Conservation (phyloP, 2,888 invertebrate species). For the Watsonalla binaria region DNA sequence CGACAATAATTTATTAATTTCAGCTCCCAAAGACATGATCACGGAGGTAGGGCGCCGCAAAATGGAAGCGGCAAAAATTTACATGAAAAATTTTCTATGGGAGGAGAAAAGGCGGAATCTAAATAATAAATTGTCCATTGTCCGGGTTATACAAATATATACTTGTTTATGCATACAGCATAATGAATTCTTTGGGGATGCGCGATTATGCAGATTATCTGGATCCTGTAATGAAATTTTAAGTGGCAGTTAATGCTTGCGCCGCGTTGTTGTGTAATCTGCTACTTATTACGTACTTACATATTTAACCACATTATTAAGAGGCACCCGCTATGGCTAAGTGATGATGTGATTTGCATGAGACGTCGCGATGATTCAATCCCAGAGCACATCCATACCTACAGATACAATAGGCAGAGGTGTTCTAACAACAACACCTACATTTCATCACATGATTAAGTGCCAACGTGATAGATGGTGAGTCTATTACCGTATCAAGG, state of each 20-base stretch:
- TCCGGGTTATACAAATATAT: slow-evolving; percentile 53
- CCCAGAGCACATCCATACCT: too few species aligned
- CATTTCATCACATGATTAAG: too few species aligned
- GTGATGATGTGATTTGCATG: too few species aligned
- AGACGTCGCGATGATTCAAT: too few species aligned
- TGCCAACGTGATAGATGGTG: too few species aligned
- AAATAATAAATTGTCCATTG: slow-evolving; percentile 76
- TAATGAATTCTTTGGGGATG: slow-evolving; percentile 62
- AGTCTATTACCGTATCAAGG: too few species aligned
- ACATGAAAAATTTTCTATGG: slow-evolving; percentile 54
- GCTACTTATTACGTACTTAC: background rate
- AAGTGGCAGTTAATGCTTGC: background rate
- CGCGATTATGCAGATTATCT: slow-evolving; percentile 60
- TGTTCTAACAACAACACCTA: too few species aligned
- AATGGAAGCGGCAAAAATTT: slow-evolving; percentile 48
- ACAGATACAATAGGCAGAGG: too few species aligned
- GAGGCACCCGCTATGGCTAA: too few species aligned
- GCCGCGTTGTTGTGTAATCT: background rate
- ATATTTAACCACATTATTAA: background rate
- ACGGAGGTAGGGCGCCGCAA: slow-evolving; percentile 31
- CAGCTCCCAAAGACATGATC: slow-evolving; percentile 43
- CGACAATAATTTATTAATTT: slow-evolving; percentile 38
- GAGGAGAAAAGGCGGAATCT: slow-evolving; percentile 55
- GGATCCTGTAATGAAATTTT: slow-evolving; percentile 29
- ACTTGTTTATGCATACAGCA: slow-evolving; percentile 70